These are phyloP conservation scores for Neotragus pygmaeus DNA, from an alignment of 2,113 vertebrate genomes.

Conservation along the genomic window DNA sequence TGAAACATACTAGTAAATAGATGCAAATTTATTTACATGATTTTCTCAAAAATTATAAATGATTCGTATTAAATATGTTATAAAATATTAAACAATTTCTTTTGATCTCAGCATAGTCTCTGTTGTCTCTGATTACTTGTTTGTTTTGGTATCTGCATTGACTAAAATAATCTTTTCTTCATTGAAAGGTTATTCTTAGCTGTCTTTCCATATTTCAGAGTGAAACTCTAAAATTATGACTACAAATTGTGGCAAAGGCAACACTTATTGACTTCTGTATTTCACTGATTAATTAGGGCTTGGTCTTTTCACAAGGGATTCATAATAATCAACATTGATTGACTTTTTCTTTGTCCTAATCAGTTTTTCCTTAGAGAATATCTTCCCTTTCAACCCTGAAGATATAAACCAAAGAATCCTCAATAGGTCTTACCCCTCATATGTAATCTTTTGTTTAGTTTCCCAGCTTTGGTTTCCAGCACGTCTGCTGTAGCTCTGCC, in stretches of 20 bases:
- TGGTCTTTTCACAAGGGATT: not conserved
- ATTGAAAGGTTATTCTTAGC: not conserved
- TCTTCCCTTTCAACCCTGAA: not conserved
- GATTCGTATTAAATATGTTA: not conserved
- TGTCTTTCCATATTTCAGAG: not conserved
- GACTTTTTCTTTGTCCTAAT: not conserved
- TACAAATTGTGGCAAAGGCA: not conserved
- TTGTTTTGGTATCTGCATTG: not conserved
- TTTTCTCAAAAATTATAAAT: not conserved
- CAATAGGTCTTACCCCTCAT: not conserved
- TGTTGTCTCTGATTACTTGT: not conserved
- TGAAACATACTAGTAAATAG: not conserved
- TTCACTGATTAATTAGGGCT: not conserved
- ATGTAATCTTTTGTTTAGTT: not conserved
- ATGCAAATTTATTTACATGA: not conserved
- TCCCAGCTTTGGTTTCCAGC: not conserved
- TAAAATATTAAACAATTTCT: not conserved
- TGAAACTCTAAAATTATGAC: not conserved
- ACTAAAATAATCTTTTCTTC: not conserved
- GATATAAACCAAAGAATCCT: not conserved
- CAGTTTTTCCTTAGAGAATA: not conserved
- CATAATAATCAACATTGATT: not conserved
- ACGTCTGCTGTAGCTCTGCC: not conserved
- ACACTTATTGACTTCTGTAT: not conserved
- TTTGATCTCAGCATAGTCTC: not conserved